Evolutionary conservation across 2,888 invertebrate genomes (phyloP), one percentile per base, ranked within the genome.

Genomic region (Cyclophora punctaria): DNA sequence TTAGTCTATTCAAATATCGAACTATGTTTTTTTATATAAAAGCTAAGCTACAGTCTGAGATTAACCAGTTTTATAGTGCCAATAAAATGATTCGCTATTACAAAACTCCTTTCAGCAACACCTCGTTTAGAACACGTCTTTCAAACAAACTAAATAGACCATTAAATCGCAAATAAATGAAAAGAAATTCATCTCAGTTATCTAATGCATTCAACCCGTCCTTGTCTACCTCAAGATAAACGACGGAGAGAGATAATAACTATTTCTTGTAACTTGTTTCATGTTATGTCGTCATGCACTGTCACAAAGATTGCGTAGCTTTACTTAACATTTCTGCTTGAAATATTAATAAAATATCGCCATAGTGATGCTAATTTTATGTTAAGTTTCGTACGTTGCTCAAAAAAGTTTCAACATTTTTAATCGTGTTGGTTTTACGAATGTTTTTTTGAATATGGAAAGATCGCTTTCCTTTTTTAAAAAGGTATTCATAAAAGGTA

Each of bases 211-310:
- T 56, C 54, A 52, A 58, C 57, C 49, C 49, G 52, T 55, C 53
- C 47, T 48, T 49, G 52, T 58, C 53, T 49, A 46, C 50, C 51
- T 45, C 35, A 53, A 60, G 59, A 64, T 64, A 64, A 68, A 70
- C 58, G 57, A 60, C 33, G 34, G 44, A 6, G 34, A 44, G 33
- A 7, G 44, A 44, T 65, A 60, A 57, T 67, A 65, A 64, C 52
- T 62, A 53, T 62, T 46, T 58, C 57, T 64, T 64, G 60, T 54
- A 63, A 67, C 62, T 65, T 59, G 66, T 69, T 69, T 66, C 66
- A 63, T 61, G 49, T 45, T 57, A 67, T 75, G 70, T 69, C 70
- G 69, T 69, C 72, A 76, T 61, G 53, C 56, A 63, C 62, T 62
- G 69, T 65, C 69, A 64, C 67, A 58, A 54, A 41, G 56, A 58